A percentile compares a stretch with the other conserved stretches of the same genome.
phyloP scores from a whole-genome alignment of 2,113 vertebrate species.

The Capreolus pygargus region DNA sequence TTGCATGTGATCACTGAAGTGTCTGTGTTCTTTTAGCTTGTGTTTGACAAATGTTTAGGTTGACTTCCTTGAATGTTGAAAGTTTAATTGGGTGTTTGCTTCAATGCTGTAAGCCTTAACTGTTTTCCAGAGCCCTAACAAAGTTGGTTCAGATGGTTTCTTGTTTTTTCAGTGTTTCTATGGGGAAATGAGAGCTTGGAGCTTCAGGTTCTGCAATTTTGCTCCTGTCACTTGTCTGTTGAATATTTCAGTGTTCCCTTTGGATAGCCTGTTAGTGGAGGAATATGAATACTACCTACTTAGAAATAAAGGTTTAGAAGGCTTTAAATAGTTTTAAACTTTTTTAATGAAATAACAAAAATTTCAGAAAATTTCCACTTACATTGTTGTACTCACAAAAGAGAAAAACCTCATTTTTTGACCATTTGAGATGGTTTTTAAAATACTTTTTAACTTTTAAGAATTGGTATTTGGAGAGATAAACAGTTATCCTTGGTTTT shows the following conservation, averaged over 20 bases:
- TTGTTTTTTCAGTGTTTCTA: not conserved
- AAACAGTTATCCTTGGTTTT: not conserved
- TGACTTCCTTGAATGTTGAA: not conserved
- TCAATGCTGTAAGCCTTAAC: not conserved
- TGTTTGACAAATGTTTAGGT: not conserved
- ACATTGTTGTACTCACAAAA: not conserved
- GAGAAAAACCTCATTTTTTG: not conserved
- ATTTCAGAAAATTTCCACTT: not conserved
- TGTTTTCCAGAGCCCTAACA: not conserved
- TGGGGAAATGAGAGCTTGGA: not conserved
- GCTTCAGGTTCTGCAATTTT: not conserved
- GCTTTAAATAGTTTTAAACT: not conserved
- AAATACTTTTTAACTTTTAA: constrained; percentile 2
- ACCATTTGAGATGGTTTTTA: not conserved
- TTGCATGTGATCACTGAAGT: not conserved
- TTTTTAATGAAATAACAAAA: constrained; percentile 15
- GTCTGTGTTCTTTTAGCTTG: not conserved
- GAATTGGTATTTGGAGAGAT: not conserved
- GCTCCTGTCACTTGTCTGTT: not conserved
- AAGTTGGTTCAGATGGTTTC: not conserved
- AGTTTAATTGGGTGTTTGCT: not conserved
- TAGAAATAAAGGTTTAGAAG: not conserved
- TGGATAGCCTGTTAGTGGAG: not conserved
- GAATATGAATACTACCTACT: not conserved
- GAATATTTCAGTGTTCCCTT: not conserved